These are phyloP conservation scores for Pseudopodoces humilis DNA, from an alignment of 2,113 vertebrate species.

Conservation along the genomic window DNA sequence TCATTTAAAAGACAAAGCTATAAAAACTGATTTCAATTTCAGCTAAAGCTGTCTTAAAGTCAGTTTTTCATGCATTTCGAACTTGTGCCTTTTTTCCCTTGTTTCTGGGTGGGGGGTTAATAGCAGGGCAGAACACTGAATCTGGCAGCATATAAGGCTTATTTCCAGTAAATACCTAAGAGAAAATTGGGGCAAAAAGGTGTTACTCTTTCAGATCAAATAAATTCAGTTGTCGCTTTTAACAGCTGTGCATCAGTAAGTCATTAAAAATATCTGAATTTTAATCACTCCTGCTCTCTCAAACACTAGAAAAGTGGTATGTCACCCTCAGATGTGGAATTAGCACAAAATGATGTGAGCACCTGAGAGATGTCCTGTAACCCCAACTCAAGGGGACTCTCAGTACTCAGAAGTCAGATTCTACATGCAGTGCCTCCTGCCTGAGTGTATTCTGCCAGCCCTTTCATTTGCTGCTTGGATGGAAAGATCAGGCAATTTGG, in stretches of 20 bases:
- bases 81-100: rapidly evolving
- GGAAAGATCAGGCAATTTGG: neutral
- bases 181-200: neutral
- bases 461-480: neutral
- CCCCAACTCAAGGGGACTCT: neutral
- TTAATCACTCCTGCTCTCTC: neutral
- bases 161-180: neutral
- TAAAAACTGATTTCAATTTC: neutral
- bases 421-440: neutral
- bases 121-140: neutral
- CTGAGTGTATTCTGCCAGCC: neutral
- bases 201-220: neutral
- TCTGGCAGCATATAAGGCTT: neutral
- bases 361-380: neutral
- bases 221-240: neutral
- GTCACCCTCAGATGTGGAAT: neutral
- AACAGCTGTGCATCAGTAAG: neutral
- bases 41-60: neutral
- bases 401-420: neutral
- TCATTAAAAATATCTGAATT: neutral
- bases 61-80: neutral
- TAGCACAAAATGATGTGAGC: neutral
- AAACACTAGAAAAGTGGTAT: neutral
- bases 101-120: neutral
- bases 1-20: slow-evolving; percentile 8